Percentiles rank a stretch among this genome's conserved stretches.
Conservation (phyloP, 2,113 vertebrate genomes). For the Solea senegalensis region DNA sequence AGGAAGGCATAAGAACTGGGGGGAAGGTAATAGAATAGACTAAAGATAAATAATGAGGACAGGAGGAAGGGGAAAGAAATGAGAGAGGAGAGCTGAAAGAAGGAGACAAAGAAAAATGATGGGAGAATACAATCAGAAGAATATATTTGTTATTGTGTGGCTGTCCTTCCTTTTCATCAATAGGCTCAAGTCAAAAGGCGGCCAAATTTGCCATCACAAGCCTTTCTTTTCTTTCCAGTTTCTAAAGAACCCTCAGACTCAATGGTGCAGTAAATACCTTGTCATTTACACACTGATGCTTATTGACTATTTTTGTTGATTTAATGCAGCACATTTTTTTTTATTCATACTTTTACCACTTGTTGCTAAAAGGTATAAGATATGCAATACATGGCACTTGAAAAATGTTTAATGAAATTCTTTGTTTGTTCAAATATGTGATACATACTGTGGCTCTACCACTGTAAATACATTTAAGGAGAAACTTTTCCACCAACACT, state of each 20-base stretch:
- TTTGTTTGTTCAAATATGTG: too few relatives aligned
- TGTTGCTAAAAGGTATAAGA: too few relatives aligned
- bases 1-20: constrained; percentile 78
- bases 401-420: too few relatives aligned
- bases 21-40: constrained; percentile 78
- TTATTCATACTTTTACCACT: too few relatives aligned
- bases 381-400: too few relatives aligned
- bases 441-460: too few relatives aligned
- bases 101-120: constrained; percentile 75
- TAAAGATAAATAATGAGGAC: constrained; percentile 82
- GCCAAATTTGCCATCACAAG: constrained; percentile 37
- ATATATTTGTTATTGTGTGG: constrained; percentile 74
- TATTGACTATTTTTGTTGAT: not conserved
- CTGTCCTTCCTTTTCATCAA: constrained; percentile 63
- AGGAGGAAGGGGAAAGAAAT: constrained; percentile 71
- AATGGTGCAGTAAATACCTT: constrained; percentile 11
- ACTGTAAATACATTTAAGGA: too few relatives aligned
- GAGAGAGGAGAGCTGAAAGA: constrained; percentile 68
- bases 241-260: constrained; percentile 14
- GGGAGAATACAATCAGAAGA: constrained; percentile 69
- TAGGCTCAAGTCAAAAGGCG: constrained; percentile 44
- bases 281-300: not conserved
- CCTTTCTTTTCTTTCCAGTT: constrained; percentile 22
- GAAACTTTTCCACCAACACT: too few relatives aligned
- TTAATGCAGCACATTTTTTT: not conserved